Evolutionary conservation across 1,140 invertebrate genomes (phyloP), one percentile per base, ranked within the genome.

Genomic region (Heliconius melpomene): DNA sequence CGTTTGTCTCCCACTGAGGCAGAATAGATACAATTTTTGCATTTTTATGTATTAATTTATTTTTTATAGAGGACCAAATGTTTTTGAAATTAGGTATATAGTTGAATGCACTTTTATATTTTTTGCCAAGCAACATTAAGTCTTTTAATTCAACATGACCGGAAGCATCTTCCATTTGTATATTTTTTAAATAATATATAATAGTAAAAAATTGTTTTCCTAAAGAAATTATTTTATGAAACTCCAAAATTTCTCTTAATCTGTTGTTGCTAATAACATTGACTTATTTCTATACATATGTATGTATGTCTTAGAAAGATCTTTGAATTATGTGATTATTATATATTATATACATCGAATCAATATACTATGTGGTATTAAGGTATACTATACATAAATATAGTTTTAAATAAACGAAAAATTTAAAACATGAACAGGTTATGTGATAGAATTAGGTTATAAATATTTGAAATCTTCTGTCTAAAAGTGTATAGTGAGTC

Each of bases 51-150:
- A 66, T 66, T 26, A 60, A 60, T 23, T 26, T 6, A 23, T 11
- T 66, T 66, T 66, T 66, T 66, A 29, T 66, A 66, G 11, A 66
- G 60, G 60, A 66, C 26, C 60, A 66, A 66, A 66, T 6, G 26
- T 29, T 66, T 29, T 66, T 66, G 9, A 66, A 26, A 13, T 66
- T 23, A 66, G 60, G 6, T 66, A 29, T 66, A 29, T 66, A 66
- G 23, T 29, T 66, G 26, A 66, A 66, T 29, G 23, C 11, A 29
- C 3, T 66, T 66, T 29, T 26, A 11, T 16, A 66, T 66, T 29
- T 29, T 26, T n/a, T 60, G 8, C 20, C n/a, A 60, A 60, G 20
- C 54, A 60, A 60, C n/a, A 60, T 23, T 66, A 23, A 29, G 26
- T 66, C 26, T 66, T 23, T 57, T 26, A 26, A 16, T 66, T 66